A percentile compares a stretch with the other conserved stretches of the same genome.
Conservation (phyloP, 2,113 vertebrate genomes). For the Falco punctatus region DNA sequence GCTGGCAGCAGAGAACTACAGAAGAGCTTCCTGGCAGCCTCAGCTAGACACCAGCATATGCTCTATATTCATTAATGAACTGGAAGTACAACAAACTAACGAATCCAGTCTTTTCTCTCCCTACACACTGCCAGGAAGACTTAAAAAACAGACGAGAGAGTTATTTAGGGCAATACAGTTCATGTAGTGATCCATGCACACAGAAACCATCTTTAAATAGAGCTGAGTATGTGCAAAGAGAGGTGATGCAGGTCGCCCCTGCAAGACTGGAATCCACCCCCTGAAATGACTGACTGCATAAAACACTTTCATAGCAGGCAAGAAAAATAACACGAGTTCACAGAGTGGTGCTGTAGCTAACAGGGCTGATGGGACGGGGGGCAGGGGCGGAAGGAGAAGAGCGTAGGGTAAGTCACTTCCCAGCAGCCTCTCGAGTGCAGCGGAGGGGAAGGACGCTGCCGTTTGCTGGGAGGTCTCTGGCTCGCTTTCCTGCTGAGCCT, state of each 20-base stretch:
- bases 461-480: neutral
- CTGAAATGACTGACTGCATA: neutral
- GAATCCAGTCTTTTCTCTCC: neutral
- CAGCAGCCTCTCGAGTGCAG: neutral
- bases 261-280: neutral
- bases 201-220: neutral
- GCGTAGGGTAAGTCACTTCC: accelerated
- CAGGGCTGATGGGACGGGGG: neutral
- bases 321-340: accelerated
- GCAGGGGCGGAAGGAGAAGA: neutral
- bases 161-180: neutral
- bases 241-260: neutral
- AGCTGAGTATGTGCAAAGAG: neutral
- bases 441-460: neutral
- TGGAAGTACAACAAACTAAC: neutral
- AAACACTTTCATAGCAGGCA: too few species aligned
- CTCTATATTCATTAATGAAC: neutral
- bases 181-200: neutral
- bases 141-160: neutral
- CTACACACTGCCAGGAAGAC: neutral
- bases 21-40: neutral
- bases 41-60: too few species aligned
- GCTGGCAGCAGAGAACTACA: neutral
- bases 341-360: neutral
- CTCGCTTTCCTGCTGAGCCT: neutral